Base-by-base conservation (phyloP, 2,888 invertebrate genomes). In the Tortricodes alternella region DNA sequence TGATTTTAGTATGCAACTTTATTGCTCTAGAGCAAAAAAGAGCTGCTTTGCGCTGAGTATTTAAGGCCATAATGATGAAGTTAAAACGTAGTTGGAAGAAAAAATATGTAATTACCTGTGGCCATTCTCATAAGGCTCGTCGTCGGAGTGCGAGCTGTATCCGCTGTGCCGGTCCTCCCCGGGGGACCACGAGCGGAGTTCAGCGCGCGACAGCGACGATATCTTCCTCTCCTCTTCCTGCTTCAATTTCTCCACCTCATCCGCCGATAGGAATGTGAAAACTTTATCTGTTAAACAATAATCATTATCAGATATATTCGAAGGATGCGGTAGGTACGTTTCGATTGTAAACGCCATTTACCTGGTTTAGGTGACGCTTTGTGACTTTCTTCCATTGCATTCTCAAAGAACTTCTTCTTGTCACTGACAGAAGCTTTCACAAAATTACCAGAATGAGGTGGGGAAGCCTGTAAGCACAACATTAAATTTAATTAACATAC, bases 391-490 rank as follows among this genome's bases (percentile, higher is more conserved):
- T 97, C 96, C 94, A 98, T 97, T 61, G 98, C 98, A 79, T 96
- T 95, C 91, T 99, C 98, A 85, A 99, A 99, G 89, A 98, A 97
- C 79, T 95, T 96, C 88, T 97, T 97, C 91, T 97, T 96, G 89
- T 97, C 96, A 83, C 96, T 97, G 76, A 98, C 97, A 60, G 95
- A 95, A 81, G 97, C 94, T 92, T 96, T 96, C 76, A 94, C 93
- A 76, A 94, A 93, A 85, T 93, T 93, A 74, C 93, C 93, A 78
- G 94, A 94, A 73, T 94, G 93, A 73, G 95, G 94, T 71, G 94
- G 93, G 70, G 94, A 92, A 80, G 92, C 89, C 91, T 91, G 83
- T 55, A 81, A 74, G 65, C 53, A 63, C 44, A 60, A 21, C 27
- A 49, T 35, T 32, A 24, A 53, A 37, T n/a, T n/a, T n/a, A 55